Conservation (phyloP, 2,797 vertebrate species). For the Pempheris klunzingeri region DNA sequence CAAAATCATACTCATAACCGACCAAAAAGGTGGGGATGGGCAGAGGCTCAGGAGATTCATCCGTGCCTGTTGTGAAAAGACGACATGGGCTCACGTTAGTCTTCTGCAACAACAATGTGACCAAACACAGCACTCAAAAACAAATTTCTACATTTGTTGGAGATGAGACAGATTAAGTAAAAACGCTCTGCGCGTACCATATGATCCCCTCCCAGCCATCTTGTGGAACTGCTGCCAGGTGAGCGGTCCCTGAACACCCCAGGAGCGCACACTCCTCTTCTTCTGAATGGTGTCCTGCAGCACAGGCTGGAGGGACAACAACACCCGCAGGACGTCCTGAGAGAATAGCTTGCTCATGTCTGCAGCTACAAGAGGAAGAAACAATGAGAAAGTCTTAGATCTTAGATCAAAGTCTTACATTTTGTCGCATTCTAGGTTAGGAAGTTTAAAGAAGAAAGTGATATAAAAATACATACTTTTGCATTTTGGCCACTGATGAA, state of each 20-base stretch:
- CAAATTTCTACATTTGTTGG: neutral
- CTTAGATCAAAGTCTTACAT: too few relatives aligned
- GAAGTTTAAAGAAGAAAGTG: neutral
- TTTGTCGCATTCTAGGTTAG: neutral
- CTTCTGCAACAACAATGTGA: neutral
- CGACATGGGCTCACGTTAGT: neutral
- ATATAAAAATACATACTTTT: slow-evolving; percentile 81
- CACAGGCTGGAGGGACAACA: slow-evolving; percentile 96
- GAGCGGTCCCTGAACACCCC: slow-evolving; percentile 98
- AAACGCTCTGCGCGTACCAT: slow-evolving; percentile 84
- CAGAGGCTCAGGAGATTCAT: slow-evolving; percentile 98
- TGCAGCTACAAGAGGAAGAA: slow-evolving; percentile 76
- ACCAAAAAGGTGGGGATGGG: slow-evolving; percentile 98
- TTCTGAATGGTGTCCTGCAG: slow-evolving; percentile 99
- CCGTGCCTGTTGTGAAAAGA: slow-evolving; percentile 89
- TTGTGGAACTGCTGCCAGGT: slow-evolving; percentile 99
- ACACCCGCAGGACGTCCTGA: slow-evolving; percentile 97
- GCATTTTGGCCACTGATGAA: slow-evolving; percentile 97
- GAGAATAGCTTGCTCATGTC: slow-evolving; percentile 97
- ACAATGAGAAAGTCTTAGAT: neutral
- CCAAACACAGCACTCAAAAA: neutral
- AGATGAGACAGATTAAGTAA: neutral
- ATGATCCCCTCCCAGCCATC: slow-evolving; percentile 98
- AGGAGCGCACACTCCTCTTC: slow-evolving; percentile 96
- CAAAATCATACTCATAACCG: slow-evolving; percentile 97